Evolutionary conservation across 2,888 invertebrate species (phyloP), one percentile per base, ranked within the genome.

Genomic region (Stenchaetothrips biformis): DNA sequence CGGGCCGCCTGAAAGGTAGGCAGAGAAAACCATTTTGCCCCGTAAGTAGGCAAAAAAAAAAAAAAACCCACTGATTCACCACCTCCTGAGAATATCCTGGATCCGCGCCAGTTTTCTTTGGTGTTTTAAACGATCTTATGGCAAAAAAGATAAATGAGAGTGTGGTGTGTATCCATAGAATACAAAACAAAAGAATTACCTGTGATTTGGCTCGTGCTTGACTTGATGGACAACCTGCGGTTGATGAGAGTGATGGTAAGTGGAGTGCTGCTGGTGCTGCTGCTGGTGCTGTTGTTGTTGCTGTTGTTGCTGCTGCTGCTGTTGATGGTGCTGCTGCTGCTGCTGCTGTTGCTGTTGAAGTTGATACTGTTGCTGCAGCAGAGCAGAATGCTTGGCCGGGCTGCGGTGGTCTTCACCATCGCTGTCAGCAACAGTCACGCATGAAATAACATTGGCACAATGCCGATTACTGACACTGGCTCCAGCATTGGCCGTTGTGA

Each of bases 341-440:
- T 77, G 84, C 79, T 84, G 82, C 79, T 83, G 83, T 78, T 83
- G 82, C 78, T 83, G 83, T 62, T 82, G 83, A 79, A 83, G 82
- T 18, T 83, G 83, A 11, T 81, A 80, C 8, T 82, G 82, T 74
- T 84, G 83, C 81, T 82, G 82, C 78, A 79, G 82, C 80, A 78
- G 85, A 21, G 25, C 67, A 25, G 67, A 74, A 74, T 74, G 67
- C 85, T 80, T 84, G 83, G 80, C 83, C 83, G 81, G 84, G 81
- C 83, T 85, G 83, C 79, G 84, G 80, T 89, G 89, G 81, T 91
- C 92, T 85, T 93, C 93, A 81, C 90, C 90, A 85, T 93, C 93
- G 86, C 92, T 92, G 85, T 94, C 94, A 82, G 90, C 92, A 81
- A 94, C 92, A 82, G 93, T 93, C 81, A 94, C 93, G 87, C 93